Percentiles rank a stretch among this genome's conserved stretches.
phyloP scores from a whole-genome alignment of 1,140 invertebrate species.

The Calycopis cecrops region DNA sequence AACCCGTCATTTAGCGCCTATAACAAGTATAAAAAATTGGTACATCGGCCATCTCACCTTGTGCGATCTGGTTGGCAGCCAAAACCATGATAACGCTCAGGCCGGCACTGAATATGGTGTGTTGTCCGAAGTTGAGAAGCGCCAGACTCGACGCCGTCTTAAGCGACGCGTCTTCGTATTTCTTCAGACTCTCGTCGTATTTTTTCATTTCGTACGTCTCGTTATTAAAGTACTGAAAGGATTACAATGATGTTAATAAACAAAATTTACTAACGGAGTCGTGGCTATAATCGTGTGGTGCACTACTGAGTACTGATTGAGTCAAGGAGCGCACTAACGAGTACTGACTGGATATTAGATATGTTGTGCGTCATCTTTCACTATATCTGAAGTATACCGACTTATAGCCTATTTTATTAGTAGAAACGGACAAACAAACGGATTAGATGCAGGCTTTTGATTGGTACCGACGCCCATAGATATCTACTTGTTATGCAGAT shows the following conservation, averaged over 20 bases:
- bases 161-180: conserved; percentile 93
- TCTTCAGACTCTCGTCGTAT: conserved; percentile 91
- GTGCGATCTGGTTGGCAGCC: conserved; percentile 91
- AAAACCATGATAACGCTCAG: conserved; percentile 96
- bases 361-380: no score
- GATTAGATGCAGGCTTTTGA: no score
- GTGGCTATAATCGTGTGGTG: no score
- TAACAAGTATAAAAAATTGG: neutral
- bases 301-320: neutral
- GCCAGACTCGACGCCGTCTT: conserved; percentile 97
- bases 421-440: no score
- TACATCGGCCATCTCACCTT: conserved; percentile 77
- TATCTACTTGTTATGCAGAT: no score
- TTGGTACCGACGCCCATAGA: no score
- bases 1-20: no score
- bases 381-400: no score
- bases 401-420: no score
- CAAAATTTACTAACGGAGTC: no score
- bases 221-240: conserved; percentile 96
- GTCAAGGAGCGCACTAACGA: neutral
- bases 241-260: neutral
- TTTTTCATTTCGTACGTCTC: conserved; percentile 94
- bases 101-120: conserved; percentile 96
- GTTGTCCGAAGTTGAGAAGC: conserved; percentile 98
- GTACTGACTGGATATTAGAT: no score